Conservation (phyloP, 2,888 invertebrate genomes). For the Ormyrus pomaceus region DNA sequence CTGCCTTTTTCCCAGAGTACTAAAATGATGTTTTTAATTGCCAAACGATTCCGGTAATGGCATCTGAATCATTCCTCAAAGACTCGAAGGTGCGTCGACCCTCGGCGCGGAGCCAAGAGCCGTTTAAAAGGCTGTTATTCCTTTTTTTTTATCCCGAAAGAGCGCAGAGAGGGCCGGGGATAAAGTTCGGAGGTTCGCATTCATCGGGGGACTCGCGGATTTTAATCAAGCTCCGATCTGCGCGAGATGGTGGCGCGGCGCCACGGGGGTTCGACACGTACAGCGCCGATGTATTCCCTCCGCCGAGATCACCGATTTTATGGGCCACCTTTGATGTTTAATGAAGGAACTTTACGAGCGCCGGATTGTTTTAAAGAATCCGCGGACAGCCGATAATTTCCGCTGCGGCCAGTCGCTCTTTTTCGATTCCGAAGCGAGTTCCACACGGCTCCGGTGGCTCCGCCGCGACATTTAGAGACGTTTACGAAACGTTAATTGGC, state of each 20-base stretch:
- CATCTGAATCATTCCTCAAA: slow-evolving; percentile 49
- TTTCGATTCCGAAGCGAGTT: slow-evolving; percentile 24
- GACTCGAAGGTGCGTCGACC: slow-evolving; percentile 46
- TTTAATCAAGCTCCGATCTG: slow-evolving; percentile 74
- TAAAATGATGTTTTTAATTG: slow-evolving; percentile 50
- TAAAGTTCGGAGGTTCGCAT: slow-evolving; percentile 72
- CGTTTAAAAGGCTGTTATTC: slow-evolving; percentile 38
- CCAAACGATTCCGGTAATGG: slow-evolving; percentile 28
- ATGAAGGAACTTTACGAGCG: slow-evolving; percentile 73
- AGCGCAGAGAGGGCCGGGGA: slow-evolving; percentile 57
- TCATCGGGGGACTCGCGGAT: slow-evolving; percentile 67
- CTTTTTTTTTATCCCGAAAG: background rate
- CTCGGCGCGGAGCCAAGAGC: slow-evolving; percentile 32
- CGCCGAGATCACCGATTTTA: slow-evolving; percentile 73
- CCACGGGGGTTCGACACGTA: slow-evolving; percentile 75
- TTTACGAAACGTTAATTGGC: slow-evolving; percentile 54
- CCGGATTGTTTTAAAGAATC: slow-evolving; percentile 73
- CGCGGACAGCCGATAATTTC: slow-evolving; percentile 68
- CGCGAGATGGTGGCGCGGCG: slow-evolving; percentile 73
- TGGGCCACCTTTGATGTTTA: slow-evolving; percentile 74
- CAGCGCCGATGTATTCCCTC: slow-evolving; percentile 55
- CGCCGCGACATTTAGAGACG: slow-evolving; percentile 40
- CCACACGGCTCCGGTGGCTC: slow-evolving; percentile 39
- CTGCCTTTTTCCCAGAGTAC: slow-evolving; percentile 21
- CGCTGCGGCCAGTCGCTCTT: slow-evolving; percentile 58